Evolutionary conservation across 2,113 vertebrate genomes (phyloP), one percentile per base, ranked within the genome.

Genomic region (Actinemys pallida): DNA sequence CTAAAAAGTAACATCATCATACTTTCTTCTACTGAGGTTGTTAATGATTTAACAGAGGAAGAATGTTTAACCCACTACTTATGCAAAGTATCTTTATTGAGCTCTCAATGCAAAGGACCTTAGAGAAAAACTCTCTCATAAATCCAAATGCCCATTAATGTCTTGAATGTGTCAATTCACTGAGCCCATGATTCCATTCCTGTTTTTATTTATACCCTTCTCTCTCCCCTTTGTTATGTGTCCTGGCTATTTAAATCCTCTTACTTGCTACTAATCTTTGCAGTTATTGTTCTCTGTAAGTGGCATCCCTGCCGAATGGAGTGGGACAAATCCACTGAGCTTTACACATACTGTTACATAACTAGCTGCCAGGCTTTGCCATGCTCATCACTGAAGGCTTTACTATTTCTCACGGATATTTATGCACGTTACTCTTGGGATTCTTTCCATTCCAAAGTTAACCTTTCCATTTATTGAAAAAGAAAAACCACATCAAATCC

Each of bases 401-500:
- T 22, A 16, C 10, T 47, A 25, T 91, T 80, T 89, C 45, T 89
- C 81, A 65, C 0, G 0, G 10, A 10, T 54, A 6, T 62, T 54
- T 84, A 19, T 22, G 20, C 29, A 39, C 69, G 5, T 86, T 83
- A 25, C 31, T 27, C 39, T 17, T 56, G 35, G 39, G 84, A 75
- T 56, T 39, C 54, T 84, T 90, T 65, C 52, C 42, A 1, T 31
- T 35, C 16, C 59, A 72, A 39, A 52, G 53, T 57, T 57, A 56
- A n/a, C 6, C 42, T 50, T 11, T 83, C 12, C 2, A 2, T 31
- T 2, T 54, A 42, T 79, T 10, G 65, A 69, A 42, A 75, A 62
- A 2, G 1, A 10, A 24, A 65, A 69, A 6, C 0, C 1, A 1
- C 39, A 47, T 22, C 4, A 31, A 78, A 5, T 52, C 50, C 19